A percentile compares a stretch with the other conserved stretches of the same genome.
phyloP scores from a whole-genome alignment of 1,140 invertebrate species.

The Brachionus sp. region DNA sequence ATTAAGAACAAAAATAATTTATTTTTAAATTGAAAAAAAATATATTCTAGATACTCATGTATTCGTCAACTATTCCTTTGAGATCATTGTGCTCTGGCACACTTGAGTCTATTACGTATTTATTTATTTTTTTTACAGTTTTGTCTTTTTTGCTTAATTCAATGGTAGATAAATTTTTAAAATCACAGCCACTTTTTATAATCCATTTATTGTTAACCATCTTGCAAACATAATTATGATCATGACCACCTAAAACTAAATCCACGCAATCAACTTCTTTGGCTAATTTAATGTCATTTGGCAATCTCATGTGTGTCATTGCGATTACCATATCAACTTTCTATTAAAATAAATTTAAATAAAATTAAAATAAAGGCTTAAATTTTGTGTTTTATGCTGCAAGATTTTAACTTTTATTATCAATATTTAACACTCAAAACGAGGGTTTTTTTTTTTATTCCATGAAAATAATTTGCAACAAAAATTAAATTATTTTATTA shows the following conservation, averaged over 20 bases:
- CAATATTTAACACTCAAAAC: too few species aligned
- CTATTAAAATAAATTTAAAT: not conserved
- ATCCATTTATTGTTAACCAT: constrained; percentile 48
- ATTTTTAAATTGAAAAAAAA: not conserved
- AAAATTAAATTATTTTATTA: too few species aligned
- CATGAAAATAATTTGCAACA: too few species aligned
- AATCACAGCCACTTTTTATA: constrained; percentile 19
- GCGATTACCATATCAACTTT: constrained; percentile 81
- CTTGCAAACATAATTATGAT: constrained; percentile 56
- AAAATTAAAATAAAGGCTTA: constrained; percentile 62
- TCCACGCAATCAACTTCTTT: constrained; percentile 75
- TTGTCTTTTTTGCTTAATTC: not conserved
- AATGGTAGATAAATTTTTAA: constrained; percentile 9
- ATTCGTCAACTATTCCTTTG: constrained; percentile 3
- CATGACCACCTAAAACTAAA: constrained; percentile 54
- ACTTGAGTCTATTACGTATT: constrained; percentile 22
- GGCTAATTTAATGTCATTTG: constrained; percentile 77
- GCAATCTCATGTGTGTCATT: constrained; percentile 82
- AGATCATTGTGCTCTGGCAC: not conserved
- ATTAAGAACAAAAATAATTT: not conserved
- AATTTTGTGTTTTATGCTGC: too few species aligned
- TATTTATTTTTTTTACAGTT: constrained; percentile 12
- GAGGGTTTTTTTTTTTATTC: too few species aligned
- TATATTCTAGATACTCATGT: not conserved
- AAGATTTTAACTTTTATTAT: too few species aligned